Evolutionary conservation across 2,797 vertebrate species (phyloP).

Genomic region (Acanthopagrus latus): DNA sequence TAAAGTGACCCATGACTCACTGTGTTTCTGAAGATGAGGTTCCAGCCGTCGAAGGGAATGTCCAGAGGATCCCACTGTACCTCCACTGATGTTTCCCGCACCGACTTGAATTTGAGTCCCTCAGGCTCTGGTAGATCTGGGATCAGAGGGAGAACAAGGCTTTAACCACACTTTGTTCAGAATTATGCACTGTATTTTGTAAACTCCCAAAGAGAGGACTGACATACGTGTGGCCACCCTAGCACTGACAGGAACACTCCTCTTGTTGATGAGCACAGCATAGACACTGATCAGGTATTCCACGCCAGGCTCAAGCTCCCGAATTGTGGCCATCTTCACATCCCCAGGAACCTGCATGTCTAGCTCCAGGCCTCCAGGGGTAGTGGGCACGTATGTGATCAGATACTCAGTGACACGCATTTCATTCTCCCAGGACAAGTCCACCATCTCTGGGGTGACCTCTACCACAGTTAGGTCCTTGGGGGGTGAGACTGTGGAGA

Average conservation of each 20-base stretch:
- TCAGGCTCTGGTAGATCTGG: conserved; percentile 97
- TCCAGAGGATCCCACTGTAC: conserved; percentile 98
- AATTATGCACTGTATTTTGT: not conserved
- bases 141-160: conserved; percentile 20
- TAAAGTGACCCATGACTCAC: conserved; percentile 80
- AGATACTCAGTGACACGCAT: conserved; percentile 93
- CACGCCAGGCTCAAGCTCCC: conserved; percentile 94
- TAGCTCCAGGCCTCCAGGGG: conserved; percentile 91
- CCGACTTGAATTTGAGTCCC: conserved; percentile 96
- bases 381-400: conserved; percentile 91
- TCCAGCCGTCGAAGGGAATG: conserved; percentile 96
- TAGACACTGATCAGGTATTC: conserved; percentile 97
- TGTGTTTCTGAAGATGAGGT: conserved; percentile 94
- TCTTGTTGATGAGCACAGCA: conserved; percentile 95
- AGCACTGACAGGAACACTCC: conserved; percentile 94
- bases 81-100: conserved; percentile 94
- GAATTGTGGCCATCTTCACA: conserved; percentile 89
- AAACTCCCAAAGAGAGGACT: not conserved
- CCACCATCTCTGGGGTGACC: conserved; percentile 92
- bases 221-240: conserved; percentile 94
- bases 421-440: conserved; percentile 95
- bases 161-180: not conserved
- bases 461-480: conserved; percentile 92
- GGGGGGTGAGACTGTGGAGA: conserved; percentile 92
- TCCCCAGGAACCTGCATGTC: conserved; percentile 93